Evolutionary conservation across 2,888 invertebrate species (phyloP).

Genomic region (Nomada fabriciana): DNA sequence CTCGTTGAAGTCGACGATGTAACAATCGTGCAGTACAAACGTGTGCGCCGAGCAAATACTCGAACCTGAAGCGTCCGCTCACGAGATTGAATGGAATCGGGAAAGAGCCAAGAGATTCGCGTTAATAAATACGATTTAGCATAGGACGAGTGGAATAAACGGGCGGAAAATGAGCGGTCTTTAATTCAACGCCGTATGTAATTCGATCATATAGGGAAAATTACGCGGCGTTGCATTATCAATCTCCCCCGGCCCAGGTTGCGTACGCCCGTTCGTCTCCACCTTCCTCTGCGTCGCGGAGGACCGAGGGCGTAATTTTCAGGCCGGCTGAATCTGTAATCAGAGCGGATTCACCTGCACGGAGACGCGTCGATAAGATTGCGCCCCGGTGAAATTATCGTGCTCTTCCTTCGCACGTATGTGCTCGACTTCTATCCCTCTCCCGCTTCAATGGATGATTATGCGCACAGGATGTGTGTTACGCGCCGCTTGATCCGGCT

Average conservation of each 20-base stretch:
- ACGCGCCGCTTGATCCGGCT: slow-evolving; percentile 28
- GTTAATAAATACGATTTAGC: slow-evolving; percentile 17
- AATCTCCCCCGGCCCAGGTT: slow-evolving; percentile 1
- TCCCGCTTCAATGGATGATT: slow-evolving; percentile 4
- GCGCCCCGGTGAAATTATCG: slow-evolving; percentile 33
- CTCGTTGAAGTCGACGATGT: slow-evolving; percentile 24
- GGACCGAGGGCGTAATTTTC: slow-evolving; percentile 47
- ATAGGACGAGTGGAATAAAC: slow-evolving; percentile 33
- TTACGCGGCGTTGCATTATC: slow-evolving; percentile 44
- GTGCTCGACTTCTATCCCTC: neutral
- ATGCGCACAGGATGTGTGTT: slow-evolving; percentile 13
- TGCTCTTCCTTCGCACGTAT: slow-evolving; percentile 22
- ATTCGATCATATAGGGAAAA: slow-evolving; percentile 52
- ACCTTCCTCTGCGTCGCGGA: neutral
- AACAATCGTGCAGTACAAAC: too few species aligned
- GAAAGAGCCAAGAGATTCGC: neutral
- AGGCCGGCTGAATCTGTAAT: slow-evolving; percentile 52
- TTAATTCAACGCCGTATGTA: slow-evolving; percentile 53
- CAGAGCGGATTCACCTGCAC: slow-evolving; percentile 43
- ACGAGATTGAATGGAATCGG: neutral
- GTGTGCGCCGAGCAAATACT: too few species aligned
- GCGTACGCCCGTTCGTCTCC: too few species aligned
- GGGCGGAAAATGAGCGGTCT: slow-evolving; percentile 38
- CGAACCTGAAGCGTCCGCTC: neutral
- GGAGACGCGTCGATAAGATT: slow-evolving; percentile 40